Evolutionary conservation across 2,113 vertebrate species (phyloP).

Genomic region (Diglossa brunneiventris): DNA sequence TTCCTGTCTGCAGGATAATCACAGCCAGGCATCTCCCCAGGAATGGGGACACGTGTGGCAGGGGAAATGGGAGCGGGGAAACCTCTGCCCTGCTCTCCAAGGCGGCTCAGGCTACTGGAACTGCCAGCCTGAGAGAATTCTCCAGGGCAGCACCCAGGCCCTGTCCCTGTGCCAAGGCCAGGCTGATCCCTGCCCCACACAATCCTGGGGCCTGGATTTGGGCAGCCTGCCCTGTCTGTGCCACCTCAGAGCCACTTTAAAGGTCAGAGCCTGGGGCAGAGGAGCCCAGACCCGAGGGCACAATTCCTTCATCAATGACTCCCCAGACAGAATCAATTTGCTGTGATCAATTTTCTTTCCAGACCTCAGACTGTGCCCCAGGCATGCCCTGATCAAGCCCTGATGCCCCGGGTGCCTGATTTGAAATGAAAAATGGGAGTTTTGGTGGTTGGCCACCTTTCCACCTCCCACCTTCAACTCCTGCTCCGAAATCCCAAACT

Average conservation of each 20-base stretch:
- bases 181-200: not conserved
- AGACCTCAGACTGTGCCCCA: not conserved
- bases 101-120: not conserved
- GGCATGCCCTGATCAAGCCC: not conserved
- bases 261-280: not conserved
- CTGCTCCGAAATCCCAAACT: not conserved
- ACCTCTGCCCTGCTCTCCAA: not conserved
- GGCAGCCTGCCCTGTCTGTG: not conserved
- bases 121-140: not conserved
- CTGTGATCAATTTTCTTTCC: not conserved
- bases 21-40: not conserved
- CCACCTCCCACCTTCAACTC: not conserved
- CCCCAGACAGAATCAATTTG: not conserved
- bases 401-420: not conserved
- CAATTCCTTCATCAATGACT: not conserved
- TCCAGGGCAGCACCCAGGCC: not conserved
- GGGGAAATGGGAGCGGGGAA: not conserved
- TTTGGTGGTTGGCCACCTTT: not conserved
- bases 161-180: not conserved
- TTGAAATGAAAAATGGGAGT: not conserved
- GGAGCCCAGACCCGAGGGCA: not conserved
- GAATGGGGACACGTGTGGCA: not conserved
- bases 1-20: slow-evolving; percentile 28
- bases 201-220: not conserved
- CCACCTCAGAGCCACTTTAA: rapidly evolving